Conservation (phyloP, 2,888 invertebrate genomes). For the Drosophila kambysellisi region DNA sequence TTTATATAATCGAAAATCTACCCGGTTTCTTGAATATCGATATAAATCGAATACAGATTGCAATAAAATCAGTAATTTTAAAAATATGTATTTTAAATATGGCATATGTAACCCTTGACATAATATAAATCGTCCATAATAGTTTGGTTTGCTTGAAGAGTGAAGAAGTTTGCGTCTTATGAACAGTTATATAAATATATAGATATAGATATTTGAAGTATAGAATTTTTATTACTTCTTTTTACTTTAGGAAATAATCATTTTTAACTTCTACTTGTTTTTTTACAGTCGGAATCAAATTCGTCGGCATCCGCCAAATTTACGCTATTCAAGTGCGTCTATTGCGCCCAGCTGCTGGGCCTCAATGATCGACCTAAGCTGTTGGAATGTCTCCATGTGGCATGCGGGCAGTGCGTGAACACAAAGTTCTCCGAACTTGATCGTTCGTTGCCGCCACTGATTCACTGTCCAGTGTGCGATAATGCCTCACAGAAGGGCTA, state of each 20-base stretch:
- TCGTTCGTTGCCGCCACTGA: constrained; percentile 83
- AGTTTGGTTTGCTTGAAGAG: background rate
- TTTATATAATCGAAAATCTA: background rate
- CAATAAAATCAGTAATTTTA: background rate
- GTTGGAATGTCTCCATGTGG: constrained; percentile 94
- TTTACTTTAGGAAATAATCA: too few relatives aligned
- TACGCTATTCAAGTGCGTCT: constrained; percentile 86
- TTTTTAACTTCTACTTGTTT: background rate
- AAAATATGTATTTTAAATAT: background rate
- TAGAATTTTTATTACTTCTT: too few relatives aligned
- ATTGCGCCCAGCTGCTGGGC: constrained; percentile 86
- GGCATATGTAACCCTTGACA: background rate
- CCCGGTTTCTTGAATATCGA: background rate
- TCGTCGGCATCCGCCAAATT: constrained; percentile 83
- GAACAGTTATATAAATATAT: background rate
- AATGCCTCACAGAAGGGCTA: constrained; percentile 90
- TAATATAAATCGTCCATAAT: background rate
- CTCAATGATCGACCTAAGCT: constrained; percentile 90
- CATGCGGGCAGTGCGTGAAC: constrained; percentile 91
- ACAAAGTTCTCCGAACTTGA: constrained; percentile 87
- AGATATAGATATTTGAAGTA: too few relatives aligned
- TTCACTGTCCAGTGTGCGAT: constrained; percentile 90
- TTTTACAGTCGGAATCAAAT: constrained; percentile 80
- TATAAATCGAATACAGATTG: background rate
- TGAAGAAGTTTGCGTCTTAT: background rate